Conservation (phyloP, 2,113 vertebrate genomes). For the Shinisaurus crocodilurus region DNA sequence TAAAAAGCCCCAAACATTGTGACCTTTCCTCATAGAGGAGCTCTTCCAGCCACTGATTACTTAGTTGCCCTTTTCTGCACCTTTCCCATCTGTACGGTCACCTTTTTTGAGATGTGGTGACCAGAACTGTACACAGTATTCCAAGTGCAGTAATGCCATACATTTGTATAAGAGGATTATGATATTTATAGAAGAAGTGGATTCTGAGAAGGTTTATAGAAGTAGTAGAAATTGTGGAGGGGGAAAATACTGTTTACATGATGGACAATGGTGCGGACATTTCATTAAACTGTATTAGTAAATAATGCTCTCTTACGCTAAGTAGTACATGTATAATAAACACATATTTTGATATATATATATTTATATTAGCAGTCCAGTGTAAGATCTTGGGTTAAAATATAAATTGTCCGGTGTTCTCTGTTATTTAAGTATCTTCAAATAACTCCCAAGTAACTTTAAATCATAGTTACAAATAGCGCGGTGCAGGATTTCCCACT, state of each 20-base stretch:
- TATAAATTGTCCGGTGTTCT: conserved; percentile 33
- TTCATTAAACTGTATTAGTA: not conserved
- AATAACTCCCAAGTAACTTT: conserved; percentile 55
- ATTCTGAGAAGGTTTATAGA: not conserved
- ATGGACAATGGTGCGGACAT: not conserved
- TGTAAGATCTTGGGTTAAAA: not conserved
- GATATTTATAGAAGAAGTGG: not conserved
- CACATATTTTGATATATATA: not conserved
- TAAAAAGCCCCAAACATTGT: not conserved
- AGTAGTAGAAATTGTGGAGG: not conserved
- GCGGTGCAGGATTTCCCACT: conserved; percentile 29
- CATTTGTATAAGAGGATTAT: not conserved
- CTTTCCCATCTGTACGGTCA: not conserved
- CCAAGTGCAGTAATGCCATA: not conserved
- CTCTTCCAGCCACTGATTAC: not conserved
- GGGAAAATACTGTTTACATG: not conserved
- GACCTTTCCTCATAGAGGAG: too few relatives aligned
- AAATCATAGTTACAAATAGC: conserved; percentile 3
- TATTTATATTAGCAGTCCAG: conserved; percentile 9
- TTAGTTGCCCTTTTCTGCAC: not conserved
- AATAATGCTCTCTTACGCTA: too few relatives aligned
- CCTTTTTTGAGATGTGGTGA: not conserved
- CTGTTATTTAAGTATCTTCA: conserved; percentile 50
- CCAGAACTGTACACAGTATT: not conserved
- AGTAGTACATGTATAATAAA: not conserved